Base-by-base conservation (phyloP, 2,888 invertebrate species). In the Sthenelais limicola region DNA sequence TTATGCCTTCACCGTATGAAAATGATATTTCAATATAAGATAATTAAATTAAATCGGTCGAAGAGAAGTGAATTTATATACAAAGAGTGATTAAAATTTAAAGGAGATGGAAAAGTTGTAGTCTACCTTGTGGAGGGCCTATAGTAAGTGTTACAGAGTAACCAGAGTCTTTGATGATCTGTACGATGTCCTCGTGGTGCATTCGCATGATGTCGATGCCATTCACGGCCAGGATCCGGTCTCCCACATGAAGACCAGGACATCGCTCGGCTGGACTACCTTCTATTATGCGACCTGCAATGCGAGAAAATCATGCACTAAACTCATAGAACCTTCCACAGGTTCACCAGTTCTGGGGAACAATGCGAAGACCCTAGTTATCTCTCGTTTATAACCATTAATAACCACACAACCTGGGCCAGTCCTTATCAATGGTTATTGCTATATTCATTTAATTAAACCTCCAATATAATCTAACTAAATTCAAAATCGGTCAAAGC, bases 111-210 rank as follows among this genome's bases (percentile, higher is more conserved):
- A 18, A 43, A 43, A 43, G 15, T 12, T 9, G 43, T 28, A 12
- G 21, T 35, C 9, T 47, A 71, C 71, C 71, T 62, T 71, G 71
- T 0, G 88, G 87, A 38, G 87, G 83, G 15, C 87, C 88, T 21
- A 89, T 85, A 21, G 89, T 88, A 33, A 89, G 82, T 0, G 95
- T 94, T 73, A 98, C 96, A 62, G 94, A 92, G 79, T 94, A 91
- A 28, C 98, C 98, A 0, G 97, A 97, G 85, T 95, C 97, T 88
- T 98, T 98, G 84, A 98, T 98, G 76, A 98, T 92, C 85, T 96
- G 96, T 2, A 98, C 98, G 74, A 98, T 97, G 84, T 98, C 97
- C 38, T 97, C 97, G 86, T 98, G 98, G 79, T 94, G 94, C 88
- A 98, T 91, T 85, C 94, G 93, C 75, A 94, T 92, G 79, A 98